Evolutionary conservation across 2,888 invertebrate species (phyloP).

Genomic region (Cheilosia urbana): DNA sequence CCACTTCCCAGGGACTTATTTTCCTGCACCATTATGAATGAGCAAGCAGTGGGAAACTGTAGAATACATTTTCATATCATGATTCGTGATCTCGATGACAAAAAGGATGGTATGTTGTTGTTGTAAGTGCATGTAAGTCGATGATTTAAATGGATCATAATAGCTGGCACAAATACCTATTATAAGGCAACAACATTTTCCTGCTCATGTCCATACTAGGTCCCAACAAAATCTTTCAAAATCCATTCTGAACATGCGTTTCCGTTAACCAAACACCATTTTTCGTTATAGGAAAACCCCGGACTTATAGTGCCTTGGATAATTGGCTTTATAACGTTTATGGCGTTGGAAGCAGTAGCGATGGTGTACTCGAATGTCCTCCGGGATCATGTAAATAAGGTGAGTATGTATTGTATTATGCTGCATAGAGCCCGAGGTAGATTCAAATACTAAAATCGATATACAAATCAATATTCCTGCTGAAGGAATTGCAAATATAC

Average conservation of each 20-base stretch:
- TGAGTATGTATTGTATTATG: slow-evolving; percentile 85
- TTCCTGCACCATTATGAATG: too few species aligned
- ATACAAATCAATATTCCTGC: slow-evolving; percentile 46
- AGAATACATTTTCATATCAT: too few species aligned
- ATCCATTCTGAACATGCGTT: slow-evolving; percentile 14
- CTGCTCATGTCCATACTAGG: background rate
- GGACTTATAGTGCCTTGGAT: slow-evolving; percentile 91
- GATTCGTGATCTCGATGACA: too few species aligned
- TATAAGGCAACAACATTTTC: too few species aligned
- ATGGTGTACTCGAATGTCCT: slow-evolving; percentile 93
- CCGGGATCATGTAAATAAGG: slow-evolving; percentile 92
- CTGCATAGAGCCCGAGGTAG: background rate
- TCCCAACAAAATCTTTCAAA: background rate
- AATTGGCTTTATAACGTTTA: slow-evolving; percentile 91
- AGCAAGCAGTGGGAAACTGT: too few species aligned
- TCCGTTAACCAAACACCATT: slow-evolving; percentile 9
- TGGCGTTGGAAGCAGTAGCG: slow-evolving; percentile 91
- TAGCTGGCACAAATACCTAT: too few species aligned
- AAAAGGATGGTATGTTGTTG: too few species aligned
- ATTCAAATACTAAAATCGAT: slow-evolving; percentile 25
- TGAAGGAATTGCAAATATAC: background rate
- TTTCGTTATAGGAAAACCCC: slow-evolving; percentile 87
- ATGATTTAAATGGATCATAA: too few species aligned
- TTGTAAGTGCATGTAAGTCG: too few species aligned
- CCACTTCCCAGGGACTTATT: too few species aligned